These are phyloP conservation scores for Amia ocellicauda DNA, from an alignment of 2,113 vertebrate genomes.

Conservation along the genomic window DNA sequence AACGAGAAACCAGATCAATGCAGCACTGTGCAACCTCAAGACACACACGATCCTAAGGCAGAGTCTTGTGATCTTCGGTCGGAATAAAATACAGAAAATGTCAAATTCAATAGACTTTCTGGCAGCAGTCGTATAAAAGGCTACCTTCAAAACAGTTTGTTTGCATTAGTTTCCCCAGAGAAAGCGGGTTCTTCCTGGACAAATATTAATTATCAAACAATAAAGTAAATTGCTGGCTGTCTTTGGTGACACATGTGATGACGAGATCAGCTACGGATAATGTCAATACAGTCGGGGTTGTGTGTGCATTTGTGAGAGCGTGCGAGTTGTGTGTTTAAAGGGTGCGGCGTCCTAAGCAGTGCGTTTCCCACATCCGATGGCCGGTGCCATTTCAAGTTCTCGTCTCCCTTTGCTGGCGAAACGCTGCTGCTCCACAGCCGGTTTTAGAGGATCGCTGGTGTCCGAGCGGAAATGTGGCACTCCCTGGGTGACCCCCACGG, in stretches of 20 bases:
- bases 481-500: conserved; percentile 58
- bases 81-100: conserved; percentile 24
- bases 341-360: conserved; percentile 28
- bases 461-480: conserved; percentile 46
- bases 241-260: conserved; percentile 32
- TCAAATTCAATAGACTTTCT: conserved; percentile 1
- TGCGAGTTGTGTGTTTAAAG: neutral
- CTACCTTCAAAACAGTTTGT: conserved; percentile 11
- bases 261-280: conserved; percentile 1
- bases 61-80: neutral
- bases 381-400: conserved; percentile 28
- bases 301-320: conserved; percentile 8
- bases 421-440: conserved; percentile 36
- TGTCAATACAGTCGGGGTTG: neutral
- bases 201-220: too few relatives aligned
- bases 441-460: conserved; percentile 19
- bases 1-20: conserved; percentile 7
- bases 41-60: conserved; percentile 11
- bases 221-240: conserved; percentile 29
- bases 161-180: too few relatives aligned
- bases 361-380: conserved; percentile 39
- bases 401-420: conserved; percentile 40
- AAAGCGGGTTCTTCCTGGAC: too few relatives aligned
- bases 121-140: conserved; percentile 22
- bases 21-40: neutral